These are phyloP conservation scores for Drosophila longiperda DNA, from an alignment of 2,888 invertebrate species.

Conservation along the genomic window DNA sequence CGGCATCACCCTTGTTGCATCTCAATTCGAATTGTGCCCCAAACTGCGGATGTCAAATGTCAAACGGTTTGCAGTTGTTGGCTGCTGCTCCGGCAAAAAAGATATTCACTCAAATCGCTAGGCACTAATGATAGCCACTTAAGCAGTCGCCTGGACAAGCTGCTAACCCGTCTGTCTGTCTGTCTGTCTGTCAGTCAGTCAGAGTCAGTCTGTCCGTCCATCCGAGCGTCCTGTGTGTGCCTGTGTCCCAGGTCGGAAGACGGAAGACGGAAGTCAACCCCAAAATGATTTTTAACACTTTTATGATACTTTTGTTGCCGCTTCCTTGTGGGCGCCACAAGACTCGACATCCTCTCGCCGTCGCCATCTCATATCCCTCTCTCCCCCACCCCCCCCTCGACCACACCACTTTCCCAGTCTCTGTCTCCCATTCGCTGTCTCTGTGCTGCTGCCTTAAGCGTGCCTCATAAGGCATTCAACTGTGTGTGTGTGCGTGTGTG, in stretches of 20 bases:
- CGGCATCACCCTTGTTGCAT: conserved; percentile 42
- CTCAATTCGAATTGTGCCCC: conserved; percentile 29
- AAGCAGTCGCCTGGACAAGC: conserved; percentile 4
- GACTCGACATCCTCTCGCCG: conserved; percentile 10
- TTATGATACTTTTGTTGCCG: conserved; percentile 61
- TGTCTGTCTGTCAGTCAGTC: neutral
- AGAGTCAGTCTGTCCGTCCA: neutral
- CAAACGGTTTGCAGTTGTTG: neutral
- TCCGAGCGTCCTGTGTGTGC: neutral
- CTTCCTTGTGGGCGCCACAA: conserved; percentile 45
- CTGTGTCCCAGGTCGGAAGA: conserved; percentile 41
- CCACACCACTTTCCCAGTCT: neutral
- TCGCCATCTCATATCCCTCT: neutral
- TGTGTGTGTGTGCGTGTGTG: conserved; percentile 16
- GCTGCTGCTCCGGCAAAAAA: neutral
- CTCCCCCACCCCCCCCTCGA: neutral
- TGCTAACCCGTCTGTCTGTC: neutral
- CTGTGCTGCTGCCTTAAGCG: conserved; percentile 5
- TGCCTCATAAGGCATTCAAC: conserved; percentile 52
- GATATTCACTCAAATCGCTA: conserved; percentile 5
- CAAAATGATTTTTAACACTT: conserved; percentile 76
- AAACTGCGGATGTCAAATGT: conserved; percentile 4
- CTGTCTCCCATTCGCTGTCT: neutral
- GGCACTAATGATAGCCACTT: conserved; percentile 16
- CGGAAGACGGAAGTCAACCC: conserved; percentile 78